phyloP scores from a whole-genome alignment of 2,797 vertebrate genomes.

The Chaenodraco wilsoni region DNA sequence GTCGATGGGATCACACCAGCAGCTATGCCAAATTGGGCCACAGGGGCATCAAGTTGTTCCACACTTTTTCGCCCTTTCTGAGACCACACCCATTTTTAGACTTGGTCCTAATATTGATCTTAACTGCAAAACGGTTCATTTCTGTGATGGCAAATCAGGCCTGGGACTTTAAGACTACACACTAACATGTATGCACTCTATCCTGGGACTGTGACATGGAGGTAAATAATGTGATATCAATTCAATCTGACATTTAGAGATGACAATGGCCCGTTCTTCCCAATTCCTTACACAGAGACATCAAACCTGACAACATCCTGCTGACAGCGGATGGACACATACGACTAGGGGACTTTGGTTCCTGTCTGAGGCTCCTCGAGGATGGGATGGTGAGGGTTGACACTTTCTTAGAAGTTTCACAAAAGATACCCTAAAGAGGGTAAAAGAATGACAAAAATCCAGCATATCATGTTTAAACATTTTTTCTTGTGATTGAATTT shows the following conservation, averaged over 20 bases:
- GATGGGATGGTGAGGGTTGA: constrained; percentile 84
- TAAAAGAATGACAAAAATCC: neutral
- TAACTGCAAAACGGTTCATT: neutral
- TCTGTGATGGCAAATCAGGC: neutral
- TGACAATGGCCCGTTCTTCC: neutral
- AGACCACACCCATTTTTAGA: neutral
- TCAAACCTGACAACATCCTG: constrained; percentile 91
- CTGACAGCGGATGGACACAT: constrained; percentile 88
- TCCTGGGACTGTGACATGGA: neutral
- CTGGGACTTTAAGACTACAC: too few species aligned
- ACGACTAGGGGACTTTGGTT: constrained; percentile 89
- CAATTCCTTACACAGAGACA: constrained; percentile 79
- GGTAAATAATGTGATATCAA: neutral
- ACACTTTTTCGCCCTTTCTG: neutral
- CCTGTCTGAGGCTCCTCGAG: constrained; percentile 85
- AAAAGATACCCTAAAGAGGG: neutral
- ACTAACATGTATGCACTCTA: neutral
- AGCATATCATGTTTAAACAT: neutral
- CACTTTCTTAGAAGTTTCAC: neutral
- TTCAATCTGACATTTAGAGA: neutral
- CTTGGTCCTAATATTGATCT: neutral
- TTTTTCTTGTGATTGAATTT: neutral
- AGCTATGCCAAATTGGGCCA: neutral
- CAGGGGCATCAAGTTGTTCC: neutral
- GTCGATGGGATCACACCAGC: neutral